A percentile compares a stretch with the other conserved stretches of the same genome.
Evolutionary conservation across 2,888 invertebrate genomes (phyloP).

Genomic region (Cetonia aurata): DNA sequence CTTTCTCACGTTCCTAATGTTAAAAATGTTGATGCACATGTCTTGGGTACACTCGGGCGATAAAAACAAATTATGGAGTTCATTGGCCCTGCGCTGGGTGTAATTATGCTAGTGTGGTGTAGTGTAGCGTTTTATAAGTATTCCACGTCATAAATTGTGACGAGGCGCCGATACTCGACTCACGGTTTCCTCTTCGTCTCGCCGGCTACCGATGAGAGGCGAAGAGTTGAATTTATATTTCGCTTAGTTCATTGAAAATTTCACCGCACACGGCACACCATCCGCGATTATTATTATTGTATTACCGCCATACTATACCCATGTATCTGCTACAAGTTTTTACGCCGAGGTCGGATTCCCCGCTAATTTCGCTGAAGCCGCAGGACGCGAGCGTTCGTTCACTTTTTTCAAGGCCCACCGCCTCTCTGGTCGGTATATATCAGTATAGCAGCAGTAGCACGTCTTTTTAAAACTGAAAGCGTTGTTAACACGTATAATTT

Average conservation of each 20-base stretch:
- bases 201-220: constrained; percentile 7
- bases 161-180: constrained; percentile 42
- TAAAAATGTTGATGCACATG: constrained; percentile 43
- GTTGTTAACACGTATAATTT: constrained; percentile 19
- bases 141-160: constrained; percentile 56
- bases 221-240: constrained; percentile 32
- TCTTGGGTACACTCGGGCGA: constrained; percentile 37
- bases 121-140: constrained; percentile 52
- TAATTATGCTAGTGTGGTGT: constrained; percentile 54
- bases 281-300: constrained; percentile 20
- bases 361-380: constrained; percentile 29
- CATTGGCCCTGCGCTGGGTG: constrained; percentile 52
- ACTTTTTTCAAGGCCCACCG: constrained; percentile 29
- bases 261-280: neutral
- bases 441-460: neutral
- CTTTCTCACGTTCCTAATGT: constrained; percentile 43
- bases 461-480: constrained; percentile 20
- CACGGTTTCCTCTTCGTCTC: constrained; percentile 40
- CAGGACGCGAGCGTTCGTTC: constrained; percentile 23
- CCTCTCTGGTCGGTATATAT: constrained; percentile 8
- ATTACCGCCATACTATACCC: neutral
- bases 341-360: constrained; percentile 12
- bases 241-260: constrained; percentile 26
- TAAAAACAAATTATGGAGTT: constrained; percentile 50
- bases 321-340: constrained; percentile 4